Conservation (phyloP, 2,888 invertebrate genomes). For the Acrocyrtus sp. region DNA sequence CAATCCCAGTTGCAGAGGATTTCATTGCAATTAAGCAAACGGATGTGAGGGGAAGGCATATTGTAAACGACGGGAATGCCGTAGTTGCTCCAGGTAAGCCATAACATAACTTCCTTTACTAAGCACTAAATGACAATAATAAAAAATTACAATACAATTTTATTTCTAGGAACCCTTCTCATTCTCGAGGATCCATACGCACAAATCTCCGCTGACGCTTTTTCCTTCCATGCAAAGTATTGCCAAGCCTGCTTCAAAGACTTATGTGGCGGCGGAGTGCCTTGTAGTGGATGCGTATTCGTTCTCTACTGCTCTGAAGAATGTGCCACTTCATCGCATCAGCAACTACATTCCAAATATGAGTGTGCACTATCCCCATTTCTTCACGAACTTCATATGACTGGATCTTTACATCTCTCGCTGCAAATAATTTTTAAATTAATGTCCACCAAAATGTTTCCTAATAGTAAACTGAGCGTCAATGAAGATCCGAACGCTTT, state of each 20-base stretch:
- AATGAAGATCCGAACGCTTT: too few relatives aligned
- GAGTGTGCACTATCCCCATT: slow-evolving; percentile 58
- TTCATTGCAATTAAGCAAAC: slow-evolving; percentile 39
- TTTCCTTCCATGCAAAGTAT: slow-evolving; percentile 13
- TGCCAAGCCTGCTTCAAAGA: slow-evolving; percentile 69
- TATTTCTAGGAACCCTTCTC: slow-evolving; percentile 75
- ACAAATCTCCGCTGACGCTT: slow-evolving; percentile 68
- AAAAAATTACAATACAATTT: too few relatives aligned
- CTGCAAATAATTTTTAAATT: slow-evolving; percentile 54
- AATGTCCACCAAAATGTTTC: slow-evolving; percentile 16
- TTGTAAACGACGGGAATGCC: slow-evolving; percentile 58
- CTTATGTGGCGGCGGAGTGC: slow-evolving; percentile 71
- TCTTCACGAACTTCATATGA: slow-evolving; percentile 67
- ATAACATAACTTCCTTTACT: too few relatives aligned
- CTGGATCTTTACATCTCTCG: slow-evolving; percentile 78
- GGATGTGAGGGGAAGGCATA: slow-evolving; percentile 63
- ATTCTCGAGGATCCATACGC: slow-evolving; percentile 81
- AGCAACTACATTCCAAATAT: slow-evolving; percentile 67
- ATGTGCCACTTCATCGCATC: slow-evolving; percentile 59
- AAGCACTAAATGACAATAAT: too few relatives aligned
- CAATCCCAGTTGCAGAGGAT: slow-evolving; percentile 47
- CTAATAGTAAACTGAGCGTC: too few relatives aligned
- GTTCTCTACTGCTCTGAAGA: slow-evolving; percentile 61
- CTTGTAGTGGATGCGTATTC: slow-evolving; percentile 73
- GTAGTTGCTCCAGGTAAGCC: slow-evolving; percentile 59